Percentiles rank a stretch among this genome's conserved stretches.
Evolutionary conservation across 2,113 vertebrate species (phyloP).

Genomic region (Symphodus melops): DNA sequence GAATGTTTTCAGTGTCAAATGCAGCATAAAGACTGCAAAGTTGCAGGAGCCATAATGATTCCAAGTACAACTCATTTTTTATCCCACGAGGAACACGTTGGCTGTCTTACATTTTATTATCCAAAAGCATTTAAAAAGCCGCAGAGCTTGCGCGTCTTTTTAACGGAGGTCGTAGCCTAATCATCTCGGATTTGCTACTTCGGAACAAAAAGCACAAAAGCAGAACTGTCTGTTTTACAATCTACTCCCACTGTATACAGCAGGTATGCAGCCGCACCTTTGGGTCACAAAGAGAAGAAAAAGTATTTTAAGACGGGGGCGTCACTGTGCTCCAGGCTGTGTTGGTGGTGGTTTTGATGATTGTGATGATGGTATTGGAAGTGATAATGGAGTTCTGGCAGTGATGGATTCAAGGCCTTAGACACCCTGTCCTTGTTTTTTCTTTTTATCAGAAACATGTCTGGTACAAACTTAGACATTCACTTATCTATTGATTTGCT

Average conservation of each 20-base stretch:
- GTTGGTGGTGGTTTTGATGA: not conserved
- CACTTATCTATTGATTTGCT: constrained; percentile 17
- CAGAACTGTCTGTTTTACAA: not conserved
- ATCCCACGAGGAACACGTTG: not conserved
- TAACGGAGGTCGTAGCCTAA: not conserved
- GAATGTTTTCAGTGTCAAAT: no score
- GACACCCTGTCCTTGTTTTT: constrained; percentile 39
- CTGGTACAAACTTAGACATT: constrained; percentile 58
- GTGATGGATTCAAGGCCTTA: constrained; percentile 40
- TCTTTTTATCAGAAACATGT: constrained; percentile 40
- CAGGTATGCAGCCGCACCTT: not conserved
- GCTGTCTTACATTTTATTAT: not conserved
- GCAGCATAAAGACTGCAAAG: no score
- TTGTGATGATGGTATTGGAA: constrained; percentile 25
- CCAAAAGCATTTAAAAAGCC: not conserved
- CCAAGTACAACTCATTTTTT: not conserved
- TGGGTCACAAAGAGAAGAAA: not conserved
- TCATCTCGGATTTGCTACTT: not conserved
- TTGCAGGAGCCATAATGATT: no score
- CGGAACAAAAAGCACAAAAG: not conserved
- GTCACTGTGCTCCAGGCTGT: not conserved
- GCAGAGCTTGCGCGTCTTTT: not conserved
- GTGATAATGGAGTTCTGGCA: constrained; percentile 19
- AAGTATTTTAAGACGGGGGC: not conserved
- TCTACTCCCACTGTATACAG: not conserved